Conservation (phyloP, 2,888 invertebrate genomes). For the Darwinula stevensoni region DNA sequence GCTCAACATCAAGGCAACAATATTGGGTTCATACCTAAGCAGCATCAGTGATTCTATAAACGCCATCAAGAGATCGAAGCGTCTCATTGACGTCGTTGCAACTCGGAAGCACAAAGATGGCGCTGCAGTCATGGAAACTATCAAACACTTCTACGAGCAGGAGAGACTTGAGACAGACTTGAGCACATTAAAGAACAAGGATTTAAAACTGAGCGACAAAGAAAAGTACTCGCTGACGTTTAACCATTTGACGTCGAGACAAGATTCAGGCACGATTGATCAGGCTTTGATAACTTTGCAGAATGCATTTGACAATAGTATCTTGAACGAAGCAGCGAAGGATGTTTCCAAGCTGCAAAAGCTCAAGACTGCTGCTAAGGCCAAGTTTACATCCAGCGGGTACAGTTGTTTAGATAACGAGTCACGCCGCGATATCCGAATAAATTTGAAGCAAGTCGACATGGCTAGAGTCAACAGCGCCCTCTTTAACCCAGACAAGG, state of each 20-base stretch:
- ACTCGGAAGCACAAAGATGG: constrained; percentile 1
- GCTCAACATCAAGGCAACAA: constrained; percentile 1
- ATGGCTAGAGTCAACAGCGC: background rate
- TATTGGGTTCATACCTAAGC: constrained; percentile 1
- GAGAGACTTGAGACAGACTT: constrained; percentile 1
- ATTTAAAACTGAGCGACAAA: constrained; percentile 1
- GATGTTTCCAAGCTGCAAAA: background rate
- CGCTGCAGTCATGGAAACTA: constrained; percentile 2
- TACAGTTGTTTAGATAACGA: constrained; percentile 2
- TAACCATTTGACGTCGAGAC: background rate
- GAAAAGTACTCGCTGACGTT: constrained; percentile 2
- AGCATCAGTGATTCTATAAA: constrained; percentile 2
- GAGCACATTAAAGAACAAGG: constrained; percentile 1
- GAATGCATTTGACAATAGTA: constrained; percentile 1
- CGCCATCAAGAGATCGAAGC: constrained; percentile 1
- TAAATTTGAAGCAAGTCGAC: background rate
- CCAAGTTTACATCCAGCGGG: constrained; percentile 1
- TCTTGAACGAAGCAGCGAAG: too few relatives aligned
- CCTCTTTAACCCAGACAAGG: constrained; percentile 1
- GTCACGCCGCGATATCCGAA: constrained; percentile 1
- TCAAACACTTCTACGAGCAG: constrained; percentile 1
- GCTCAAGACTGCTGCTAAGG: constrained; percentile 1
- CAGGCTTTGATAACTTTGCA: background rate
- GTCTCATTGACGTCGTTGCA: constrained; percentile 1
- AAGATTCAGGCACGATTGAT: constrained; percentile 2